These are phyloP conservation scores for Cheilosia impressa DNA, from an alignment of 2,888 invertebrate species.

Conservation along the genomic window DNA sequence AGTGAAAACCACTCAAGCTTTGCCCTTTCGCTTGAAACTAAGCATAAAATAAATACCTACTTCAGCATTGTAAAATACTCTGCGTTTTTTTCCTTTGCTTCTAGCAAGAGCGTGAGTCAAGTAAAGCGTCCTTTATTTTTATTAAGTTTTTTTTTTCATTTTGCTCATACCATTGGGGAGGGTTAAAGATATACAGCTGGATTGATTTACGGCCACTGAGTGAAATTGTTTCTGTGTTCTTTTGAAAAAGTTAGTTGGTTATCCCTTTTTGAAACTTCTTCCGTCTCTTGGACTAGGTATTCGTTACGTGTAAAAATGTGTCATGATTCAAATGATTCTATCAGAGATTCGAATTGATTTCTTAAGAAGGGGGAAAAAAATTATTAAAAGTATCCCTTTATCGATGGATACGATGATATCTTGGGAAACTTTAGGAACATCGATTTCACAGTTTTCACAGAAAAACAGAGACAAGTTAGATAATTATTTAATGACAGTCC, in stretches of 20 bases:
- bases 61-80: slow-evolving; percentile 11
- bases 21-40: slow-evolving; percentile 32
- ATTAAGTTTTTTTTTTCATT: slow-evolving; percentile 1
- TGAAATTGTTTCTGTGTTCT: slow-evolving; percentile 36
- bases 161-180: slow-evolving; percentile 13
- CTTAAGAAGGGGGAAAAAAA: background rate
- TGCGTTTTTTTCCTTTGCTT: slow-evolving; percentile 9
- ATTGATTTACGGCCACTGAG: slow-evolving; percentile 43
- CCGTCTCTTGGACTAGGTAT: background rate
- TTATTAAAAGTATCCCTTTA: slow-evolving; percentile 13
- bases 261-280: slow-evolving; percentile 23
- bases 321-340: slow-evolving; percentile 34
- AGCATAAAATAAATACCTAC: slow-evolving; percentile 60
- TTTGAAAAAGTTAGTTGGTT: slow-evolving; percentile 17
- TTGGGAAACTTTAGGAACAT: background rate
- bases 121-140: slow-evolving; percentile 39
- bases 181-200: slow-evolving; percentile 15
- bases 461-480: too few relatives aligned
- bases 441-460: background rate
- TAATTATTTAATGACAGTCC: too few relatives aligned
- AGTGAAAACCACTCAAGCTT: slow-evolving; percentile 34
- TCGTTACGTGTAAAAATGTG: slow-evolving; percentile 24
- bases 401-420: background rate
- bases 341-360: slow-evolving; percentile 14
- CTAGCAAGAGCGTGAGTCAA: slow-evolving; percentile 18